phyloP scores from a whole-genome alignment of 1,140 invertebrate species.

The Pogonomyrmex barbatus region DNA sequence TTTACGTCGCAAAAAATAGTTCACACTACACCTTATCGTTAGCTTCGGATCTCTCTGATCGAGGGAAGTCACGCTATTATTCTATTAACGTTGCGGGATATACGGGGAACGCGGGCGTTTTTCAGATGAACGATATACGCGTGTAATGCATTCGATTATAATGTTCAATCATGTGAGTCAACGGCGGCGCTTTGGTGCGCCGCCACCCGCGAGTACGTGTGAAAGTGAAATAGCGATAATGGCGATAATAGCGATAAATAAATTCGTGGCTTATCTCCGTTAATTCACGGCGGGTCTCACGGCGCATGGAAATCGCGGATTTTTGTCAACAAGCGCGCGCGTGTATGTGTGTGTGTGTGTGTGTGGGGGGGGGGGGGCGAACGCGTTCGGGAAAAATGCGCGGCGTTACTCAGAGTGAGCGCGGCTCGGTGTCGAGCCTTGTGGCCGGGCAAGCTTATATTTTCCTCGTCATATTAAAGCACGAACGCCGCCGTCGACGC shows the following conservation, averaged over 20 bases:
- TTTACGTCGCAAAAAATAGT: background rate
- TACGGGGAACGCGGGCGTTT: constrained; percentile 17
- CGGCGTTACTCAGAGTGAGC: background rate
- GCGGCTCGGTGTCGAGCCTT: constrained; percentile 7
- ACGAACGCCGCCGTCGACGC: constrained; percentile 39
- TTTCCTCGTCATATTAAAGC: constrained; percentile 55
- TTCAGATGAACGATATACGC: constrained; percentile 41
- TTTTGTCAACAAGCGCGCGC: constrained; percentile 14
- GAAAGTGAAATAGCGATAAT: constrained; percentile 43
- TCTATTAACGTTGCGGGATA: constrained; percentile 25
- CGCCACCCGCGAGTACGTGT: constrained; percentile 47
- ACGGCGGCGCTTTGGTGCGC: constrained; percentile 35
- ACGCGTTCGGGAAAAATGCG: constrained; percentile 33
- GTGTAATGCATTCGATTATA: constrained; percentile 32
- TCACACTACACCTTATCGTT: background rate
- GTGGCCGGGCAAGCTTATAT: constrained; percentile 45
- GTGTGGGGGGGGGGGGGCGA: constrained; percentile 12
- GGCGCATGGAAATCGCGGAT: constrained; percentile 8
- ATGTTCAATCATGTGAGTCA: constrained; percentile 38
- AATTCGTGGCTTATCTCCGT: constrained; percentile 47
- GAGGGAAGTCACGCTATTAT: constrained; percentile 39
- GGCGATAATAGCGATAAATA: constrained; percentile 45
- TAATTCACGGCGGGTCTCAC: constrained; percentile 47
- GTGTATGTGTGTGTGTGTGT: background rate
- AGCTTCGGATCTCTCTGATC: background rate